Conservation (phyloP, 2,888 invertebrate species). For the Fragum sueziense region DNA sequence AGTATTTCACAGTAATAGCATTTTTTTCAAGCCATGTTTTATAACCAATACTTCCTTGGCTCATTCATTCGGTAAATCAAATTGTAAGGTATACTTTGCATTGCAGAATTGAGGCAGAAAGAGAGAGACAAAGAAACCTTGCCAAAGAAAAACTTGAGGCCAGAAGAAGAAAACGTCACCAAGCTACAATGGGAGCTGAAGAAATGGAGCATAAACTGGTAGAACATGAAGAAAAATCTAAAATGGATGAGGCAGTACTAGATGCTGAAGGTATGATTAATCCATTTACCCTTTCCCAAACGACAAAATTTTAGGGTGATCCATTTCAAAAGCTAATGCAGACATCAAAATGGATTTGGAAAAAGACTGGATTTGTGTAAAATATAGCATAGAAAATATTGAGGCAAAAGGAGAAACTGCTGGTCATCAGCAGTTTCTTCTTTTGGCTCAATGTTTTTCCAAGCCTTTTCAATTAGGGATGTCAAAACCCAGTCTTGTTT, state of each 20-base stretch:
- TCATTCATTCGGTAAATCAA: no score
- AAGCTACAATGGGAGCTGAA: constrained; percentile 36
- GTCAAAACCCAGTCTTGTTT: no score
- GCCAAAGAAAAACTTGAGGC: constrained; percentile 73
- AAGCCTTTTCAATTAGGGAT: no score
- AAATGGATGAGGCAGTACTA: constrained; percentile 54
- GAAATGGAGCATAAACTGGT: constrained; percentile 50
- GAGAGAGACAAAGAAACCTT: constrained; percentile 71
- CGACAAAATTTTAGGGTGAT: neutral
- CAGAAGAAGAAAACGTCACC: constrained; percentile 50
- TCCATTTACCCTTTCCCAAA: neutral
- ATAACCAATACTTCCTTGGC: no score
- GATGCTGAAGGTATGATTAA: constrained; percentile 52
- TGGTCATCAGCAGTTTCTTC: neutral
- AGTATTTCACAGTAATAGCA: no score
- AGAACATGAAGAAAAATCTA: constrained; percentile 50
- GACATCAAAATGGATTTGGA: no score
- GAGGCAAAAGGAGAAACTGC: constrained; percentile 1
- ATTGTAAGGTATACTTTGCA: no score
- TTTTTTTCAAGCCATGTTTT: no score
- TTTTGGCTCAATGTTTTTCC: neutral
- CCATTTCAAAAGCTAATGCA: no score
- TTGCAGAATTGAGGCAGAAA: constrained; percentile 68
- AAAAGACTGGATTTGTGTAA: no score
- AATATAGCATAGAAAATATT: neutral